A percentile compares a stretch with the other conserved stretches of the same genome.
These are phyloP conservation scores for Romanomermis culicivorax DNA, from an alignment of 2,888 invertebrate genomes.

Conservation along the genomic window DNA sequence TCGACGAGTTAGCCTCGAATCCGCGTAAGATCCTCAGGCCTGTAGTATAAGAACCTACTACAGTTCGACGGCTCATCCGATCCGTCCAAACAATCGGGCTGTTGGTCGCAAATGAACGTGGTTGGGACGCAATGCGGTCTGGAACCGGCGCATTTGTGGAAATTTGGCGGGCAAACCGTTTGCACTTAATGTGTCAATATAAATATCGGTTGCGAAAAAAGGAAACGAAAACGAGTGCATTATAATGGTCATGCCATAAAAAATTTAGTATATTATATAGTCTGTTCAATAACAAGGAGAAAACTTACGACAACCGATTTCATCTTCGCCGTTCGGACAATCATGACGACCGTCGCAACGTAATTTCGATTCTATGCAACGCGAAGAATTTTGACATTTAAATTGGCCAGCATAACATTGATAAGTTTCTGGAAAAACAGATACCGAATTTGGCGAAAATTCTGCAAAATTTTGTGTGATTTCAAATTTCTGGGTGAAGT, in stretches of 20 bases:
- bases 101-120: conserved; percentile 1
- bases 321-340: conserved; percentile 28
- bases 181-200: no score
- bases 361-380: conserved; percentile 47
- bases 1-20: no score
- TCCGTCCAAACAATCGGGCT: conserved; percentile 3
- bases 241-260: no score
- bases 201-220: no score
- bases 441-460: no score
- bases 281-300: no score
- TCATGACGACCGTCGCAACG: conserved; percentile 39
- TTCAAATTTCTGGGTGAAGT: conserved; percentile 5
- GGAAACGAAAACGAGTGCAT: no score
- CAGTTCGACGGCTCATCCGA: neutral
- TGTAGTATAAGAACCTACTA: conserved; percentile 2
- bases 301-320: conserved; percentile 14
- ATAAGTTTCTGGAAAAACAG: conserved; percentile 34
- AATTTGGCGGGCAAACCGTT: no score
- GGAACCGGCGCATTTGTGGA: no score
- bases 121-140: neutral
- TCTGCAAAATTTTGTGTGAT: neutral
- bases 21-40: no score
- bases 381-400: conserved; percentile 38
- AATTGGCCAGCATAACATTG: conserved; percentile 48
- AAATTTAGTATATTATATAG: no score